Evolutionary conservation across 2,113 vertebrate species (phyloP).

Genomic region (Sporophila hypoxantha): DNA sequence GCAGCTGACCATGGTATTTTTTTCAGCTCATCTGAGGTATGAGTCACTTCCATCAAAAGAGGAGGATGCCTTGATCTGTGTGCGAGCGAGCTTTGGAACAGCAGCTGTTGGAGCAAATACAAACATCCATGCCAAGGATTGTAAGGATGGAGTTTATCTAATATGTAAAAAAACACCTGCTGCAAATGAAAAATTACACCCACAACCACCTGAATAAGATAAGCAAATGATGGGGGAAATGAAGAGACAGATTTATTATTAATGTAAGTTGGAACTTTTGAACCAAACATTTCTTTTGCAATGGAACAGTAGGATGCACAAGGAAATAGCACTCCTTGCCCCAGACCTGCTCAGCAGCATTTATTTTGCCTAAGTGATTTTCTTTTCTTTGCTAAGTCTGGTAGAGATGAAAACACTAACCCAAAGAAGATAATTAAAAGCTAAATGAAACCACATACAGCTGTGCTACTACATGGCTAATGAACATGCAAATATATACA

Average conservation of each 20-base stretch:
- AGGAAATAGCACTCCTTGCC: neutral
- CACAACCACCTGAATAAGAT: constrained; percentile 65
- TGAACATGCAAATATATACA: constrained; percentile 59
- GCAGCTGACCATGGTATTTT: constrained; percentile 40
- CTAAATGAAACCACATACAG: constrained; percentile 59
- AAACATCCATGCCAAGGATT: constrained; percentile 45
- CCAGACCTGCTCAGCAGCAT: neutral
- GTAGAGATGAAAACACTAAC: constrained; percentile 41
- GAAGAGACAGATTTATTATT: constrained; percentile 43
- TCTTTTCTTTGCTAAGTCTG: constrained; percentile 33
- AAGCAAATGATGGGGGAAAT: constrained; percentile 31
- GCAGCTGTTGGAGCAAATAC: constrained; percentile 59
- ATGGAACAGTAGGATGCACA: constrained; percentile 22
- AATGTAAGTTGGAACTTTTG: constrained; percentile 52
- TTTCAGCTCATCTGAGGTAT: constrained; percentile 37
- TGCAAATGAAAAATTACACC: constrained; percentile 61
- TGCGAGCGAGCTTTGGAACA: neutral
- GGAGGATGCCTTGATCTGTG: constrained; percentile 44
- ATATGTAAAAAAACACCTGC: constrained; percentile 62
- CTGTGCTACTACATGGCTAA: constrained; percentile 53
- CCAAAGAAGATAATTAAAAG: constrained; percentile 57
- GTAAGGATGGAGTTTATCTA: constrained; percentile 60
- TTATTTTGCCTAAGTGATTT: constrained; percentile 28
- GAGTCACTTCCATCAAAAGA: constrained; percentile 50
- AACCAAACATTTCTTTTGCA: constrained; percentile 46